Evolutionary conservation across 35 echinoderm and acorn worm species (phyloP).

Genomic region (Nesometra sesokonis): DNA sequence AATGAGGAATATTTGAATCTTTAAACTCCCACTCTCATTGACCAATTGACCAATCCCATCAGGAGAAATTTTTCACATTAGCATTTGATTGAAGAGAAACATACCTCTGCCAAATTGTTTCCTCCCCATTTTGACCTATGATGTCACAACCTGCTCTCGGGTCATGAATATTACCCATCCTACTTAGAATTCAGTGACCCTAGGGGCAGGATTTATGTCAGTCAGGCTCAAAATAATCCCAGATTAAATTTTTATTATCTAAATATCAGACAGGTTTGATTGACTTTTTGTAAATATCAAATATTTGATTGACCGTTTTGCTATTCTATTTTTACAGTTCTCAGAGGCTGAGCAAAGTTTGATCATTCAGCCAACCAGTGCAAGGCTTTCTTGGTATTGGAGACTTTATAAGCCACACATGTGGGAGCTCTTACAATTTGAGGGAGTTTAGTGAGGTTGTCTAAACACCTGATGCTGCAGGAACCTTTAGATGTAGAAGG

Average conservation of each 20-base stretch:
- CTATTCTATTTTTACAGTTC: background rate
- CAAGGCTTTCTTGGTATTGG: background rate
- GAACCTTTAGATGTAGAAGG: no score
- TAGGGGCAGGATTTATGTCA: background rate
- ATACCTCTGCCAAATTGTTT: background rate
- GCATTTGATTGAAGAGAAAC: no score
- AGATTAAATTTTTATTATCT: background rate
- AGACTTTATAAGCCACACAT: background rate
- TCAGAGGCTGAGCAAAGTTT: background rate
- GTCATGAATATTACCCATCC: background rate
- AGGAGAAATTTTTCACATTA: no score
- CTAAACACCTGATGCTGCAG: no score
- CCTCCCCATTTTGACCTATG: background rate
- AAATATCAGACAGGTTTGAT: background rate
- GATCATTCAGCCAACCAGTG: background rate
- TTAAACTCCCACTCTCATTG: no score
- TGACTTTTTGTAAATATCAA: background rate
- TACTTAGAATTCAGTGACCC: background rate
- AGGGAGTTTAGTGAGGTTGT: no score
- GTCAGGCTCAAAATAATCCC: background rate
- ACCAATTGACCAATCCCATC: no score
- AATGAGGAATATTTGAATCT: no score
- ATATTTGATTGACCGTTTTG: background rate
- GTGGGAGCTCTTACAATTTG: background rate
- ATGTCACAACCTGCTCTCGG: background rate